Percentiles rank a stretch among this genome's conserved stretches.
Evolutionary conservation across 2,113 vertebrate species (phyloP).

Genomic region (Ageneiosus marmoratus): DNA sequence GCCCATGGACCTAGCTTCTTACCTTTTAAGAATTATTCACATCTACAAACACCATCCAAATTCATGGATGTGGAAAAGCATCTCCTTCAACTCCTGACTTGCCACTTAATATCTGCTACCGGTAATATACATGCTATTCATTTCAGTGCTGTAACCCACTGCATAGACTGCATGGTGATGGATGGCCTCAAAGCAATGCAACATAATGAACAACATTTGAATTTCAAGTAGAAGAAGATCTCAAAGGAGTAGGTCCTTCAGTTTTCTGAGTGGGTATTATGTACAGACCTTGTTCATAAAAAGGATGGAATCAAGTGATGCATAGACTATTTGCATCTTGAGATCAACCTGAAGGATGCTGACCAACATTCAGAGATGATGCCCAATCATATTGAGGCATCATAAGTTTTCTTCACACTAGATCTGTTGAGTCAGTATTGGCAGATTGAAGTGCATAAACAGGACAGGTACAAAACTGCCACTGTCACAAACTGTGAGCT

Average conservation of each 20-base stretch:
- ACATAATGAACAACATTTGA: background rate
- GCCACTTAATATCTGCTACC: too few relatives aligned
- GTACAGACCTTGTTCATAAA: background rate
- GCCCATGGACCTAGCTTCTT: too few relatives aligned
- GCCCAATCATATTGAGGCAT: constrained; percentile 17
- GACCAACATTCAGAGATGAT: constrained; percentile 31
- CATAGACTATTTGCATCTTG: background rate
- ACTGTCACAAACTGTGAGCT: constrained; percentile 22
- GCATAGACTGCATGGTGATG: background rate
- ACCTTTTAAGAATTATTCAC: too few relatives aligned
- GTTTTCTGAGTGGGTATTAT: constrained; percentile 16
- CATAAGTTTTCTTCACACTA: constrained; percentile 26
- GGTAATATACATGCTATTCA: too few relatives aligned
- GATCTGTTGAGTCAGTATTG: constrained; percentile 35
- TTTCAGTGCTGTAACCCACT: background rate
- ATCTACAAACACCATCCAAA: too few relatives aligned
- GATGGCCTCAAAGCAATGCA: background rate
- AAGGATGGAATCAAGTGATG: background rate
- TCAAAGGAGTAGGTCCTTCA: background rate
- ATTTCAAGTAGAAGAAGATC: background rate
- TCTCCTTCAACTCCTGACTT: background rate
- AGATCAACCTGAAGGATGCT: constrained; percentile 31
- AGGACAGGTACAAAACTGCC: constrained; percentile 24
- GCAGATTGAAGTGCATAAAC: constrained; percentile 31
- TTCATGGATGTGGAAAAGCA: too few relatives aligned